Evolutionary conservation across 2,113 vertebrate genomes (phyloP).

Genomic region (Micronycteris hirsuta): DNA sequence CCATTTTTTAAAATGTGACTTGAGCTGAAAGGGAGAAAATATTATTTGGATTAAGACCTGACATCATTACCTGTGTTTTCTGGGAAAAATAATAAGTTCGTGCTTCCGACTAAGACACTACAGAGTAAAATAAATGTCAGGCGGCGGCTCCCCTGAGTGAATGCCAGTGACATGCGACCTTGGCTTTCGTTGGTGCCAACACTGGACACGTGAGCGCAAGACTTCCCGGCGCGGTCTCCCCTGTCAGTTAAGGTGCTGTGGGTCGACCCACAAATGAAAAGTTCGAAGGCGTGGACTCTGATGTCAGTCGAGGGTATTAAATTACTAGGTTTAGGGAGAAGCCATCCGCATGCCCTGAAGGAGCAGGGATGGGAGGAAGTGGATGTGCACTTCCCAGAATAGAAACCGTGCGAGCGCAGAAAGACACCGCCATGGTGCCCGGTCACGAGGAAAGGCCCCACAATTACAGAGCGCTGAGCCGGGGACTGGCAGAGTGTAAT

Average conservation of each 20-base stretch:
- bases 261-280: neutral
- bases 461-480: constrained; percentile 56
- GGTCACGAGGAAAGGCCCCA: constrained; percentile 35
- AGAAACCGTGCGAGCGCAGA: constrained; percentile 34
- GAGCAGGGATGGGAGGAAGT: neutral
- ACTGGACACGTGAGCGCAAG: neutral
- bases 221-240: neutral
- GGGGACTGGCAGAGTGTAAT: constrained; percentile 60
- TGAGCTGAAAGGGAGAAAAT: neutral
- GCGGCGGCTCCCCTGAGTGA: neutral
- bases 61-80: neutral
- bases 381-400: constrained; percentile 52
- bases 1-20: neutral
- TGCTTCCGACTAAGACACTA: neutral
- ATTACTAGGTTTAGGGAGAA: constrained; percentile 10
- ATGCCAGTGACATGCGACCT: neutral
- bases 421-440: neutral
- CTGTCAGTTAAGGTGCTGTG: no score
- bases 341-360: constrained; percentile 9
- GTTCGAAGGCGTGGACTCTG: neutral
- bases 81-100: neutral
- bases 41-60: neutral
- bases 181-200: no score
- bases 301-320: neutral
- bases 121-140: neutral